Evolutionary conservation across 2,888 invertebrate genomes (phyloP).

Genomic region (Chrysotoxum bicinctum): DNA sequence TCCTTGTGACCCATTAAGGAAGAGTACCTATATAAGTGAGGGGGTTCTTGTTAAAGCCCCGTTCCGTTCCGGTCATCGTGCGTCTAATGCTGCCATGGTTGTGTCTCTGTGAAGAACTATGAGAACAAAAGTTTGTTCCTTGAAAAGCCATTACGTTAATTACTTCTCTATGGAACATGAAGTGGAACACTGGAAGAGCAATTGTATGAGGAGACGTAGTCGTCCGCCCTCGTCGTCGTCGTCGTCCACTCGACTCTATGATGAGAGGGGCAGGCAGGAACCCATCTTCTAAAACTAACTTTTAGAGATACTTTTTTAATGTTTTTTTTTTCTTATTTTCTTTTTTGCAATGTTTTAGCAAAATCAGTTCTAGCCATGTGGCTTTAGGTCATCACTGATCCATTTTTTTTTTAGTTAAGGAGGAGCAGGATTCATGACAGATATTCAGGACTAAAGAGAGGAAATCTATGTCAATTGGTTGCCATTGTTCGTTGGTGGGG

Average conservation of each 20-base stretch:
- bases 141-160: conserved; percentile 72
- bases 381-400: conserved; percentile 64
- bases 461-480: conserved; percentile 66
- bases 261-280: not conserved
- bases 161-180: conserved; percentile 68
- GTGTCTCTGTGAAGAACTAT: conserved; percentile 40
- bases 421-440: conserved; percentile 27
- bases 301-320: conserved; percentile 22
- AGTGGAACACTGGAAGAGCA: conserved; percentile 60
- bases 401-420: not conserved
- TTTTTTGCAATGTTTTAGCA: conserved; percentile 47
- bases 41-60: not conserved
- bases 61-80: not conserved
- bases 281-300: conserved; percentile 50
- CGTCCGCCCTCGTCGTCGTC: not conserved
- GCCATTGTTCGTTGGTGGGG: conserved; percentile 42
- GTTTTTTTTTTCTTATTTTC: conserved; percentile 19
- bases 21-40: not conserved
- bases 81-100: conserved; percentile 7
- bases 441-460: conserved; percentile 24
- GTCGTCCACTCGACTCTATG: not conserved
- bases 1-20: conserved; percentile 67
- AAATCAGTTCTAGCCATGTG: conserved; percentile 66
- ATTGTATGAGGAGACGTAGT: conserved; percentile 23
- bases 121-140: conserved; percentile 72